Base-by-base conservation (phyloP, 2,113 vertebrate genomes). In the Phalacrocorax carbo region DNA sequence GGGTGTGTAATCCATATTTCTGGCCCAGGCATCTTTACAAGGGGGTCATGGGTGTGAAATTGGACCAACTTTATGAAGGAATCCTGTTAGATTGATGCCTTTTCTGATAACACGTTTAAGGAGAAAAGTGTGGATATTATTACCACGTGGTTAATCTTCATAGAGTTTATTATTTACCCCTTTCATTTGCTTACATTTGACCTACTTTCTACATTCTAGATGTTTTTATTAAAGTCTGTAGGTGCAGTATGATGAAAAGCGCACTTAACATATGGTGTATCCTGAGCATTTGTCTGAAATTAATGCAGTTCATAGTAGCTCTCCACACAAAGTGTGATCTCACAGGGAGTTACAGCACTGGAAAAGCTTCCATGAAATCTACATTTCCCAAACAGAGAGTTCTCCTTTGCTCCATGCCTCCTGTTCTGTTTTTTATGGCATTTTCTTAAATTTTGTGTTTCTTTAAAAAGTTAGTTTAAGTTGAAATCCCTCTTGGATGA, bases 241-340 rank as follows among this genome's bases (percentile, higher is more conserved):
- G 44, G 61, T 92, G 64, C n/a, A 25, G 32, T 51, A 42, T 68
- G 21, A 78, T 93, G 48, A 92, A 60, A 48, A 60, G 44, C 2
- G 2, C 22, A 9, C 38, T 91, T 73, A 94, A 66, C 38, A 81
- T 78, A 70, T 34, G 29, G 38, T 66, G 25, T 27, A 69, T 92
- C 76, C 86, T 87, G 30, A 82, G 34, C 40, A 44, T 94, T 93
- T 93, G 38, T 86, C 60, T 94, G 76, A 77, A 93, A 75, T 95
- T 52, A 86, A 32, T 86, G 55, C 27, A 79, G 65, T 75, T 94
- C 44, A 10, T 89, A 86, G 76, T 81, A 86, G 34, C 51, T 92
- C 36, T 92, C 69, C 27, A 29, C 77, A 58, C 11, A 40, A 83
- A 86, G n/a, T 73, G 48, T 71, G 71, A 68, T 93, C 42, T 68